Percentiles rank a stretch among this genome's conserved stretches.
Evolutionary conservation across 2,888 invertebrate genomes (phyloP).

Genomic region (Exocentrus adspersus): DNA sequence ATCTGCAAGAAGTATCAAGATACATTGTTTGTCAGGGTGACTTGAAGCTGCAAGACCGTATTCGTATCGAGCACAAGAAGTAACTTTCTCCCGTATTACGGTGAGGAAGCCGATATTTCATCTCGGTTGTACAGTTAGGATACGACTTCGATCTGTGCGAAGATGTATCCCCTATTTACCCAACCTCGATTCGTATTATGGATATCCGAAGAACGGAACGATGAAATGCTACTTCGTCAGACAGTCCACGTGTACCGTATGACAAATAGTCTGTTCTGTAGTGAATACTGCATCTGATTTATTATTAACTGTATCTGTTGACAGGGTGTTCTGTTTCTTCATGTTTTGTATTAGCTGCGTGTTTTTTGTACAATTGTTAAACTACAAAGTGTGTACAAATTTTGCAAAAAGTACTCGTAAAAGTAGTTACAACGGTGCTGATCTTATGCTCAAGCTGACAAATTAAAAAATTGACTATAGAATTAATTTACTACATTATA

Average conservation of each 20-base stretch:
- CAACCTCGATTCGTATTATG: slow-evolving; percentile 18
- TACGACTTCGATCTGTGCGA: slow-evolving; percentile 19
- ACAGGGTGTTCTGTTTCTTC: too few species aligned
- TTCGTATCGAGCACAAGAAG: slow-evolving; percentile 21
- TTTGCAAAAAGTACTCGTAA: too few species aligned
- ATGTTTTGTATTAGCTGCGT: too few species aligned
- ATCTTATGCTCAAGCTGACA: too few species aligned
- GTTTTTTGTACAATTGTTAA: too few species aligned
- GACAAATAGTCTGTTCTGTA: background rate
- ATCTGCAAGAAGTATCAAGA: background rate
- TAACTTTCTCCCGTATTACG: slow-evolving; percentile 23
- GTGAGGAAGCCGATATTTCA: slow-evolving; percentile 21
- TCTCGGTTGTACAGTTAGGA: slow-evolving; percentile 27
- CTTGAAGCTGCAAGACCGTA: background rate
- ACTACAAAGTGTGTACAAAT: too few species aligned
- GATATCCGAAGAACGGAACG: slow-evolving; percentile 3
- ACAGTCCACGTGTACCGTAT: background rate
- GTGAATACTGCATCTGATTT: background rate
- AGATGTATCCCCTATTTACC: slow-evolving; percentile 19
- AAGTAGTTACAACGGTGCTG: too few species aligned
- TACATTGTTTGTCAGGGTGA: background rate
- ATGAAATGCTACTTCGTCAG: slow-evolving; percentile 6
- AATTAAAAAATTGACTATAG: too few species aligned
- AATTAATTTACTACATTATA: too few species aligned
- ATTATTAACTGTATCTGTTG: too few species aligned